These are phyloP conservation scores for Lycocorax pyrrhopterus DNA, from an alignment of 2,113 vertebrate species.

Conservation along the genomic window DNA sequence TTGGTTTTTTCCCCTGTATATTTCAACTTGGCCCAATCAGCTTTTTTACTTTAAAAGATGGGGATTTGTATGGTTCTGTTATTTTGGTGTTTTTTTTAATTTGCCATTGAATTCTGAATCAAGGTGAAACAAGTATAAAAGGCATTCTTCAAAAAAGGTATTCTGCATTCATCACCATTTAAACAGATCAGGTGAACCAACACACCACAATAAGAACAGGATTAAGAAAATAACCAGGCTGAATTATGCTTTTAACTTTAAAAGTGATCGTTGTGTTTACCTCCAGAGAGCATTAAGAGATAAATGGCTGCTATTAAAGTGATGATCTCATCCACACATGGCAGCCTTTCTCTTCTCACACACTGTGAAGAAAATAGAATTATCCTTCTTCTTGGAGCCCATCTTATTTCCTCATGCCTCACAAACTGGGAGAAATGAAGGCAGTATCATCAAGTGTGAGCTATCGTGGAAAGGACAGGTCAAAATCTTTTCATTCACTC, in stretches of 20 bases:
- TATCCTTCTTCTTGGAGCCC: neutral
- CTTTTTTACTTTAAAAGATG: neutral
- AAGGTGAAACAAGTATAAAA: neutral
- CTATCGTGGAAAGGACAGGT: neutral
- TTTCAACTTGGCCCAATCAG: neutral
- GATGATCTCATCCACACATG: constrained; percentile 30
- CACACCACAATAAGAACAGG: neutral
- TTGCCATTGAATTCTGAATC: neutral
- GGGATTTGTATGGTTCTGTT: neutral
- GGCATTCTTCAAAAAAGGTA: neutral
- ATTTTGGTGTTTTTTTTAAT: neutral
- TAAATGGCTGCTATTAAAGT: constrained; percentile 49
- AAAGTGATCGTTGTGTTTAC: neutral
- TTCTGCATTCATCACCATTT: neutral
- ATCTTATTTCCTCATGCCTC: constrained; percentile 23
- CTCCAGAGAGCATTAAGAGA: constrained; percentile 17
- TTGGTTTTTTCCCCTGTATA: neutral
- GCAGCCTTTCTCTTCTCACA: neutral
- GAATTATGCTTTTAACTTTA: constrained; percentile 26
- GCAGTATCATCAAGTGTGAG: neutral
- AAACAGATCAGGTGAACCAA: neutral
- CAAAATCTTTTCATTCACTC: neutral
- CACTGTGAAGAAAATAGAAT: constrained; percentile 34
- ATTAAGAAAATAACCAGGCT: neutral
- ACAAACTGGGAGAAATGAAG: constrained; percentile 13